Conservation (phyloP, 2,888 invertebrate genomes). For the Stenichneumon culpator region DNA sequence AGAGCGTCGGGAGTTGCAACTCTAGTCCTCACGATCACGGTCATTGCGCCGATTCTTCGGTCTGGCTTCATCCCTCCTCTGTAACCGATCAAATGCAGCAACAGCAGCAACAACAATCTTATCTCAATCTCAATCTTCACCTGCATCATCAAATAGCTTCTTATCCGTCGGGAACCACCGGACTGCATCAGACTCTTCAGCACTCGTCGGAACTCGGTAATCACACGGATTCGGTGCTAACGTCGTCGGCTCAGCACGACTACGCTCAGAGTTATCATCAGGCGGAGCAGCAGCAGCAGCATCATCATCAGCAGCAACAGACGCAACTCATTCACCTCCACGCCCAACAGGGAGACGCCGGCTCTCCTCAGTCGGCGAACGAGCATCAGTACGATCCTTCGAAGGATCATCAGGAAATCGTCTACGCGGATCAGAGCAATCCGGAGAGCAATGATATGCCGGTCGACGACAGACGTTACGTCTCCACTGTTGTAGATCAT, state of each 20-base stretch:
- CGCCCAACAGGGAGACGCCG: conserved; percentile 69
- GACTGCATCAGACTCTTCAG: conserved; percentile 87
- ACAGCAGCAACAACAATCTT: conserved; percentile 85
- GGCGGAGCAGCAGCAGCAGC: conserved; percentile 39
- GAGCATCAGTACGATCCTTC: conserved; percentile 76
- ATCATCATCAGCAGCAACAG: conserved; percentile 70
- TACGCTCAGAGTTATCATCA: conserved; percentile 78
- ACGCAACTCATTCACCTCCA: conserved; percentile 79
- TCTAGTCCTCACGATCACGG: conserved; percentile 76
- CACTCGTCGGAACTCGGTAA: conserved; percentile 86
- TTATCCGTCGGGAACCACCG: conserved; percentile 84
- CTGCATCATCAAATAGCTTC: conserved; percentile 83
- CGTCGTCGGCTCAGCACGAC: conserved; percentile 70
- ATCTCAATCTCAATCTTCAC: conserved; percentile 83
- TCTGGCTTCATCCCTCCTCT: conserved; percentile 80
- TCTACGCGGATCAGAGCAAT: conserved; percentile 74
- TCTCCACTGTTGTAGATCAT: conserved; percentile 78
- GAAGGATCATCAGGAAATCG: conserved; percentile 76
- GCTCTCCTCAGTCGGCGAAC: conserved; percentile 70
- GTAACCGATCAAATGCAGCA: conserved; percentile 87
- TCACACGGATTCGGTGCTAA: conserved; percentile 87
- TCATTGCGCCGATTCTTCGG: conserved; percentile 75
- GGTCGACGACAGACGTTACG: conserved; percentile 79
- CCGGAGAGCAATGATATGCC: conserved; percentile 74
- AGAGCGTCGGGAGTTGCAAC: conserved; percentile 68